Evolutionary conservation across 2,888 invertebrate species (phyloP).

Genomic region (Zele albiditarsus): DNA sequence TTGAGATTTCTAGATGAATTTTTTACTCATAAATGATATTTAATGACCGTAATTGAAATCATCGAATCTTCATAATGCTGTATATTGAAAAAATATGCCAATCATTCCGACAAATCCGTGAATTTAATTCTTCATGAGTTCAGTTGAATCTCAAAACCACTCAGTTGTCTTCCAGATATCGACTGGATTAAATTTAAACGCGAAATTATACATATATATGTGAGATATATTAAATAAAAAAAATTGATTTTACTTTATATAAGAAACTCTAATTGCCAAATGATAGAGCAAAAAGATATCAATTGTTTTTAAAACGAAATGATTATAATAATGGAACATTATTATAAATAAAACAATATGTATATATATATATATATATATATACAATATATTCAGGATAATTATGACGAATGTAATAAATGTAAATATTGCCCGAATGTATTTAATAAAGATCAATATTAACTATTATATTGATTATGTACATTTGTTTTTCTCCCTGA

Average conservation of each 20-base stretch:
- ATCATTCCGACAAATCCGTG: not conserved
- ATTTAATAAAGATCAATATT: slow-evolving; percentile 23
- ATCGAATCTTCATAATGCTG: not conserved
- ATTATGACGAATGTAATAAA: slow-evolving; percentile 10
- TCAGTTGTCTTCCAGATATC: slow-evolving; percentile 26
- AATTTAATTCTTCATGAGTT: slow-evolving; percentile 13
- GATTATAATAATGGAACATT: not conserved
- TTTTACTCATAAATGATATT: not conserved
- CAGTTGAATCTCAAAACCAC: slow-evolving; percentile 11
- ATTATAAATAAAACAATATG: slow-evolving; percentile 6
- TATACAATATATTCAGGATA: not conserved
- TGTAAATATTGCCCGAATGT: slow-evolving; percentile 21
- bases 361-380: not conserved
- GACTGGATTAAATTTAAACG: slow-evolving; percentile 14
- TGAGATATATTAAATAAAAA: slow-evolving; percentile 14
- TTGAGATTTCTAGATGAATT: not conserved
- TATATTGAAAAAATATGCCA: not conserved
- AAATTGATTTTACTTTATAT: slow-evolving; percentile 33
- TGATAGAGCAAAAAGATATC: not conserved
- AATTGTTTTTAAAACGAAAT: not conserved
- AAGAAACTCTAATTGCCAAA: slow-evolving; percentile 28
- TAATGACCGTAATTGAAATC: not conserved
- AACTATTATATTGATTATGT: slow-evolving; percentile 1
- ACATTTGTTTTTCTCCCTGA: not conserved
- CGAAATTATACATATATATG: slow-evolving; percentile 30